These are phyloP conservation scores for Ligdia adustata DNA, from an alignment of 2,888 invertebrate species.

Conservation along the genomic window DNA sequence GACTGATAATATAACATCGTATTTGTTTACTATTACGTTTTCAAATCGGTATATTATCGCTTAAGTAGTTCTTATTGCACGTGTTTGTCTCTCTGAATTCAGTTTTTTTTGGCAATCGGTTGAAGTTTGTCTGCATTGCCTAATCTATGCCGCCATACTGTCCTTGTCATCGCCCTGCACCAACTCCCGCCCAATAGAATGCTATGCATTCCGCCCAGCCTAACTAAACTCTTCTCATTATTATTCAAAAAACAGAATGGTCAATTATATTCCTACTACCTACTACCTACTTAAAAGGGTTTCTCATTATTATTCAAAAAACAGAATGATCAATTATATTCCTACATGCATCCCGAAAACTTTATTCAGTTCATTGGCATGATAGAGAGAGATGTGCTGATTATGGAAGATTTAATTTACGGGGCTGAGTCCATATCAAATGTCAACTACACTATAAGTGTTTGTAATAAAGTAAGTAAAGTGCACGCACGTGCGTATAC, in stretches of 20 bases:
- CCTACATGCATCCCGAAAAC: too few species aligned
- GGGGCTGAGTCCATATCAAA: too few species aligned
- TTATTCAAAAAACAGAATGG: too few species aligned
- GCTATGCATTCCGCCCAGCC: constrained; percentile 44
- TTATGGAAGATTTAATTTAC: too few species aligned
- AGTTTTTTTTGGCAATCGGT: not conserved
- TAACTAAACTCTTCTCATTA: too few species aligned
- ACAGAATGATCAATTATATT: too few species aligned
- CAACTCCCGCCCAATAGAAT: constrained; percentile 37
- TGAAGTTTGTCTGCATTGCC: constrained; percentile 16
- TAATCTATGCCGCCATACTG: constrained; percentile 43
- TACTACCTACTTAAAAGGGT: too few species aligned
- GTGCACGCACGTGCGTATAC: constrained; percentile 9
- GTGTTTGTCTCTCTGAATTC: not conserved
- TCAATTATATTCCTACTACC: too few species aligned
- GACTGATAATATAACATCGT: constrained; percentile 22
- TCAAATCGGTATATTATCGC: not conserved
- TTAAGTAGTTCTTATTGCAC: not conserved
- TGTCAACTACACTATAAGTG: too few species aligned
- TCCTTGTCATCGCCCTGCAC: constrained; percentile 49
- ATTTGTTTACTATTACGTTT: constrained; percentile 7
- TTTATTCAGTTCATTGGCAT: too few species aligned
- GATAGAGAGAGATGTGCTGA: too few species aligned
- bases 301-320: too few species aligned
- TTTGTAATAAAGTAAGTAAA: constrained; percentile 7